Evolutionary conservation across 2,797 vertebrate genomes (phyloP), one percentile per base, ranked within the genome.

Genomic region (Danio aesculapii): DNA sequence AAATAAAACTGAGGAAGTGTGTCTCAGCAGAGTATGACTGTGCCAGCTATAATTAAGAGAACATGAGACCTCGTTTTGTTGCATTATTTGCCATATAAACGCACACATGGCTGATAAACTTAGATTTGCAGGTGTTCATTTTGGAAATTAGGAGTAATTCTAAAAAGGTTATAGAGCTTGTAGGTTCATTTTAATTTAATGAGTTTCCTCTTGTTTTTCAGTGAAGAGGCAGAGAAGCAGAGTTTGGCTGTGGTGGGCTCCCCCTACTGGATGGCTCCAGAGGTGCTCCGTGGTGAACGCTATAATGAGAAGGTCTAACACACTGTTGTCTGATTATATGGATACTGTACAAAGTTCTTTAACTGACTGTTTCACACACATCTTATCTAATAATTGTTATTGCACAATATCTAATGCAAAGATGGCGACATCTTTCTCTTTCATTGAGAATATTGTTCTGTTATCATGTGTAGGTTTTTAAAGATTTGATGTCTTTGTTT

Each of bases 201-300:
- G 0, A 13, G 12, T 83, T 17, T 72, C 13, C 79, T 3, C 75
- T 17, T 74, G 59, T 21, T 79, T 83, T 83, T 71, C 90, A 98
- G 96, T 4, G 96, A 97, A 58, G 94, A 92, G 5, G 90, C 90
- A 0, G 91, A 94, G 74, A 96, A 95, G 88, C 94, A 97, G 88
- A 96, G 94, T 0, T 87, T 99, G 89, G 94, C 97, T 0, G 94
- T 98, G 5, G 97, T 99, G 13, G 98, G 98, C 72, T 99, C 98
- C 55, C 98, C 97, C 0, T 99, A 98, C 81, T 99, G 98, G 98
- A 99, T 98, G 97, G 98, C 98, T 7, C 98, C 98, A 0, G 98
- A 99, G 84, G 95, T 98, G 78, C 95, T 99, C 43, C 88, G 94
- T 81, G 97, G 97, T 75, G 96, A 99, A 80, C 88, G 96, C 55